Percentiles rank a stretch among this genome's conserved stretches.
phyloP scores from a whole-genome alignment of 2,113 vertebrate genomes.

The Strigops habroptila region DNA sequence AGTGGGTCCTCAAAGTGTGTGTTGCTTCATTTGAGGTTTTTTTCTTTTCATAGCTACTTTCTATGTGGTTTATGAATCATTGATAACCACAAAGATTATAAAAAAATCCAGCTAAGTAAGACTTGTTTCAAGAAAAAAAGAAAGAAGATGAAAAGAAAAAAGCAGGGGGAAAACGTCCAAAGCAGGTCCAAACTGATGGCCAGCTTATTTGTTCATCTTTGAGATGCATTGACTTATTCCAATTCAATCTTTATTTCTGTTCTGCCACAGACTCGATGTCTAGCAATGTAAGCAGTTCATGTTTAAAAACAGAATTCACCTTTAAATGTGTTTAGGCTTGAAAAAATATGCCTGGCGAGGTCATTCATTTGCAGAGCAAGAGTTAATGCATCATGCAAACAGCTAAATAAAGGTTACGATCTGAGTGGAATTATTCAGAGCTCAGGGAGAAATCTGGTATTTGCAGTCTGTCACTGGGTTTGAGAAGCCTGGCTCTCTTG shows the following conservation, averaged over 20 bases:
- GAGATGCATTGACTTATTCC: background rate
- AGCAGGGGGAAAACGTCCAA: rapidly evolving
- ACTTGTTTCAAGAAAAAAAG: background rate
- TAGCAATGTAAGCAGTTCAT: background rate
- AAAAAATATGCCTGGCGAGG: conserved; percentile 29
- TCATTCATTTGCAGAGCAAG: conserved; percentile 59
- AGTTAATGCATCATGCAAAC: conserved; percentile 65
- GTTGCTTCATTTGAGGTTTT: background rate
- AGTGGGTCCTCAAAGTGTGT: background rate
- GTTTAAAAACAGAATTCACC: conserved; percentile 46
- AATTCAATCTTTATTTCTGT: background rate
- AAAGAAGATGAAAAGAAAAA: background rate
- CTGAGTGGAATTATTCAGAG: conserved; percentile 64
- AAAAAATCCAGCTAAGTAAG: background rate
- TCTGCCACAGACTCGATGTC: background rate
- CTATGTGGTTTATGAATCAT: background rate
- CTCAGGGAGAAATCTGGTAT: conserved; percentile 56
- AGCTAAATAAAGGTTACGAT: conserved; percentile 71
- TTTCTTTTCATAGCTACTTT: background rate
- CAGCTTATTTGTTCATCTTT: background rate
- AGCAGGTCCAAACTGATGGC: background rate
- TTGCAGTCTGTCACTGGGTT: conserved; percentile 56
- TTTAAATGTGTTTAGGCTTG: conserved; percentile 48
- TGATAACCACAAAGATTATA: background rate
- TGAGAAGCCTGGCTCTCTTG: conserved; percentile 18